Conservation (phyloP, 2,888 invertebrate genomes). For the Lamellibrachia satsuma region DNA sequence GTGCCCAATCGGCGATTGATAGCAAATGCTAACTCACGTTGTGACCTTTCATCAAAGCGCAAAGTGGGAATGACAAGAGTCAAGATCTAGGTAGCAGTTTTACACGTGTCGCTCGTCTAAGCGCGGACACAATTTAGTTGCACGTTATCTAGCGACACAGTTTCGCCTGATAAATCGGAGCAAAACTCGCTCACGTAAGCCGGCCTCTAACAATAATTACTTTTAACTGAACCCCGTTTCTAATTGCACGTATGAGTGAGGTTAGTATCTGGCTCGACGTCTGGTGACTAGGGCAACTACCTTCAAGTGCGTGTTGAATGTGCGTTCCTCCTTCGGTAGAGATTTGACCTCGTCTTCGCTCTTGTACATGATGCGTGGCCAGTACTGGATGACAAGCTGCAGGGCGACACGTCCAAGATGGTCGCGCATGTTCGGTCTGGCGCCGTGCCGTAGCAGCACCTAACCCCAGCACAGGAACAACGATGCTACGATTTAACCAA, state of each 20-base stretch:
- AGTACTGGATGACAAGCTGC: conserved; percentile 20
- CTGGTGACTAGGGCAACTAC: background rate
- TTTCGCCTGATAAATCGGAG: too few species aligned
- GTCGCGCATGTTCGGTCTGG: background rate
- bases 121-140: too few species aligned
- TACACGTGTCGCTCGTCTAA: too few species aligned
- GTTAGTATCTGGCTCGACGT: background rate
- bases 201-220: background rate
- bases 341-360: background rate
- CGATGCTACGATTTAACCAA: too few species aligned
- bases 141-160: too few species aligned
- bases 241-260: background rate
- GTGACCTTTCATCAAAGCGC: too few species aligned
- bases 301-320: background rate
- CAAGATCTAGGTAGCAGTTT: too few species aligned
- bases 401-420: background rate
- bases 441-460: conserved; percentile 21
- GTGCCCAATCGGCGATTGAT: too few species aligned
- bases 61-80: too few species aligned
- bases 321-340: background rate
- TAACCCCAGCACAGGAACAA: background rate
- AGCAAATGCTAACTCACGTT: too few species aligned
- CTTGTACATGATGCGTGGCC: conserved; percentile 19
- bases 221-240: background rate
- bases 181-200: background rate